Evolutionary conservation across 2,797 vertebrate genomes (phyloP), one percentile per base, ranked within the genome.

Genomic region (Diglossa cyanea): DNA sequence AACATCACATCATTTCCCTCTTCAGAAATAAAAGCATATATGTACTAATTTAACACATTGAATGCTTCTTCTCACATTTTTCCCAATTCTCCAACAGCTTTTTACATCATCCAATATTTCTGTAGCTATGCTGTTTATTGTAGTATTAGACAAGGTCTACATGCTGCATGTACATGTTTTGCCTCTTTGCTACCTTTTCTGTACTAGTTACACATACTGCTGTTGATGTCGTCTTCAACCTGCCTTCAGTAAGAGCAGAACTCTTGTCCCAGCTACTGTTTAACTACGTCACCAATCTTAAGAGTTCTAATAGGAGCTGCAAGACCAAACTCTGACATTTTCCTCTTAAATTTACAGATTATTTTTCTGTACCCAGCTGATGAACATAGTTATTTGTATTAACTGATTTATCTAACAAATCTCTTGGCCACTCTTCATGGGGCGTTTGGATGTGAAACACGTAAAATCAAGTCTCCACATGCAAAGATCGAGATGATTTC

Each of bases 81-180:
- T 57, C 16, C 39, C 17, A 21, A 8, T 58, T 45, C 17, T 85
- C 40, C 57, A 60, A 17, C 3, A 71, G 10, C 2, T 58, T 81
- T 66, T 33, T 17, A 26, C 1, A 0, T 53, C 13, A 45, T 58
- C 14, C 6, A 45, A 0, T 31, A 7, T 53, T 73, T 60, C 28
- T 61, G 7, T 50, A 77, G 11, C 8, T 3, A 4, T 66, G 15
- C 6, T 81, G 4, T 40, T 80, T 53, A 9, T 79, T 80, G 8
- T 45, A 28, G 44, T 23, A 35, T 26, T 37, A 35, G 71, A 13
- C 13, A 50, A 39, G 7, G 26, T 62, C 14, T 3, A 23, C 30
- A 12, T 3, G 2, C 8, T 48, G 13, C 7, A 1, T 24, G 2
- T 37, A 3, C 9, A 4, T 30, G 5, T 30, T 35, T 58, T 63